Evolutionary conservation across 2,797 vertebrate species (phyloP), one percentile per base, ranked within the genome.

Genomic region (Emydoidea blandingii): DNA sequence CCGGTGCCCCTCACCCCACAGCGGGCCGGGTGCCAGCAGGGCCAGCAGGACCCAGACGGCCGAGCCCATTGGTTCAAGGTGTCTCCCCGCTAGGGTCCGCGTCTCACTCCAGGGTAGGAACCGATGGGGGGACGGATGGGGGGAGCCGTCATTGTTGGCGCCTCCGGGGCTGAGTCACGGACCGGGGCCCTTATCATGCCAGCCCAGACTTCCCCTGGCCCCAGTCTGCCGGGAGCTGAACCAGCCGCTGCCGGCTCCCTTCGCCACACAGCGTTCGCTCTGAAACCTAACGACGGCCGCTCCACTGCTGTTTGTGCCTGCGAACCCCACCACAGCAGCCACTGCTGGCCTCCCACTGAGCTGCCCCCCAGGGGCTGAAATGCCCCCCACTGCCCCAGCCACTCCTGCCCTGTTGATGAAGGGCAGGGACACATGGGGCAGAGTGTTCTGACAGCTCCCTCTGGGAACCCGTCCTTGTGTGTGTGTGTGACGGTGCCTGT

Each of bases 171-270:
- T 72, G 68, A 5, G 68, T 41, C 57, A 57, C 8, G 9, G 65
- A 9, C 65, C 8, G 1, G n/a, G 19, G n/a, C 65, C 34, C n/a
- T 72, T 72, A 72, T 72, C 65, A 10, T 5, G 2, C 10, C 18
- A 9, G 19, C 19, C n/a, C n/a, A 37, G n/a, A 72, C 65, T 72
- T 72, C 65, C 62, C 16, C 62, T 8, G 0, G 91, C 87, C 87
- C 85, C 56, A 12, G 52, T 52, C 52, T 90, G 25, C 82, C 91
- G 59, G 79, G 53, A 81, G 82, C 81, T 27, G 78, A 54, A 18
- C 44, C 79, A 76, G 37, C 37, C 3, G 29, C 79, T 37, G 59
- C 62, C 85, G 5, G 76, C 65, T 53, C n/a, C 65, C 56, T 23
- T 23, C 2, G 21, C 53, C 14, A 3, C 47, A 41, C 54, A 52